Conservation (phyloP, 2,113 vertebrate species). For the Agapornis roseicollis region DNA sequence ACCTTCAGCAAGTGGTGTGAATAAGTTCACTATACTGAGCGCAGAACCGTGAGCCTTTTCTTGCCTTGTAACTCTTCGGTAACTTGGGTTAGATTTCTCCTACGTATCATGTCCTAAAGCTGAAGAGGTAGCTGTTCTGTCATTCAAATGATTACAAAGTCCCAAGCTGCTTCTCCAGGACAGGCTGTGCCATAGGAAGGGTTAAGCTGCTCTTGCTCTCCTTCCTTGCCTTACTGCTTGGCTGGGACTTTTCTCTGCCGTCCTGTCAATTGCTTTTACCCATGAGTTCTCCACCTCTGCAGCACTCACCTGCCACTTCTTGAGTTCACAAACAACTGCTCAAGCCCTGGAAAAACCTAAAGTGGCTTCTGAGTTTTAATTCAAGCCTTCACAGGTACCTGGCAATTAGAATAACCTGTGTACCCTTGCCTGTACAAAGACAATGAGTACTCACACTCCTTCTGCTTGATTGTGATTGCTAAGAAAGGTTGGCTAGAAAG, state of each 20-base stretch:
- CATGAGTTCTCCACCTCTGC: neutral
- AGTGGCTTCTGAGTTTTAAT: neutral
- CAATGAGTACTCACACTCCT: neutral
- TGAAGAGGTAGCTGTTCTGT: neutral
- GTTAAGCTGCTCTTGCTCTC: neutral
- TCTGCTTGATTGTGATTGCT: neutral
- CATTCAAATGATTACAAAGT: neutral
- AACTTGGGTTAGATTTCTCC: neutral
- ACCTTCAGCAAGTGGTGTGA: neutral
- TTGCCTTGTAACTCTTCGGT: neutral
- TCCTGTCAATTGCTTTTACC: neutral
- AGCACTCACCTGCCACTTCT: neutral
- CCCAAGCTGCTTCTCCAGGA: neutral
- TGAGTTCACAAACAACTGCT: neutral
- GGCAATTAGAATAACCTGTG: slow-evolving; percentile 1
- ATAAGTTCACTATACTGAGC: neutral
- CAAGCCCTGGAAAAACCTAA: neutral
- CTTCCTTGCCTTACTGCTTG: neutral
- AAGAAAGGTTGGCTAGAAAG: slow-evolving; percentile 4
- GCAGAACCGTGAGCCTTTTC: rapidly evolving
- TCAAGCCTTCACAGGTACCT: neutral
- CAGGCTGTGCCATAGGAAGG: neutral
- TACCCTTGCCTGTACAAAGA: neutral
- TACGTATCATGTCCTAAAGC: neutral
- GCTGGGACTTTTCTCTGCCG: neutral